A percentile compares a stretch with the other conserved stretches of the same genome.
phyloP scores from a whole-genome alignment of 2,797 vertebrate species.

The Nyctalus aviator region DNA sequence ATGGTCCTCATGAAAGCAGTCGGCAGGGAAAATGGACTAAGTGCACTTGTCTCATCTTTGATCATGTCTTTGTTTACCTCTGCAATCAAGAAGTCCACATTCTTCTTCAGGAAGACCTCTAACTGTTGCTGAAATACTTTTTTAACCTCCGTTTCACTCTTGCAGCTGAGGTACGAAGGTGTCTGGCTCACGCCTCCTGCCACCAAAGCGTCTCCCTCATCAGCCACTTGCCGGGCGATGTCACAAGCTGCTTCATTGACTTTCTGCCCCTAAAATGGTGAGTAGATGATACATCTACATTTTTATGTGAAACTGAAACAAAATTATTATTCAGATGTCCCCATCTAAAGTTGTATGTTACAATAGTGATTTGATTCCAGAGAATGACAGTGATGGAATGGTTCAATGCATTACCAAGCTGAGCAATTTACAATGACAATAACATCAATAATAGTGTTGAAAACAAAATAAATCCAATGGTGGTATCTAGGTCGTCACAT shows the following conservation, averaged over 20 bases:
- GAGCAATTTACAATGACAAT: background rate
- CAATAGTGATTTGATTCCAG: background rate
- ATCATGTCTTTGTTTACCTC: conserved; percentile 89
- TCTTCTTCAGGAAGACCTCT: conserved; percentile 94
- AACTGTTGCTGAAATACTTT: conserved; percentile 93
- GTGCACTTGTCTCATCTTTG: background rate
- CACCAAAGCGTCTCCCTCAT: conserved; percentile 95
- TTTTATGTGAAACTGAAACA: conserved; percentile 25
- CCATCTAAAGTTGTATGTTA: background rate
- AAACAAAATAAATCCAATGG: background rate
- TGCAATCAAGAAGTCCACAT: conserved; percentile 97
- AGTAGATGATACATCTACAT: background rate
- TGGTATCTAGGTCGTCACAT: background rate
- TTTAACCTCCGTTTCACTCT: conserved; percentile 94
- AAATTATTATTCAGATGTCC: background rate
- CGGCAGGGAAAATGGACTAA: background rate
- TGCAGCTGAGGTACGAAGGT: conserved; percentile 97
- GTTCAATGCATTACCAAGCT: background rate
- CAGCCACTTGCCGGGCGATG: conserved; percentile 95
- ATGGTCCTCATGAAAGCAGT: background rate
- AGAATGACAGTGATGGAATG: background rate
- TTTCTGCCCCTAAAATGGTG: conserved; percentile 89
- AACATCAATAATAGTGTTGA: background rate
- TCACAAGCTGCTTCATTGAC: conserved; percentile 98
- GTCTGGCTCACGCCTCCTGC: conserved; percentile 98